A percentile compares a stretch with the other conserved stretches of the same genome.
Conservation (phyloP, 2,797 vertebrate species). For the Allobates femoralis region DNA sequence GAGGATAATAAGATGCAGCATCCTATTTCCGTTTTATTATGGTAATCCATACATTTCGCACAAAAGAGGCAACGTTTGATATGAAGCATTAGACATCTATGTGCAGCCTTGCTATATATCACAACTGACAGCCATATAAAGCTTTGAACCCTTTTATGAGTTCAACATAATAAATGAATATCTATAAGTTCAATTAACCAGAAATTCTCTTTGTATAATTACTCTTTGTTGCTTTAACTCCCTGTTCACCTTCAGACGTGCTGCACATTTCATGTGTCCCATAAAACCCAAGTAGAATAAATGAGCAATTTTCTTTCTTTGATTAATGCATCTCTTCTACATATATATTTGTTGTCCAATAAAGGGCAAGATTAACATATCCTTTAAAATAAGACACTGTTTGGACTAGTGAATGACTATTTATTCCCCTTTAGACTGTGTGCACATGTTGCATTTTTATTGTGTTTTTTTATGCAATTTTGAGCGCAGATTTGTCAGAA, state of each 20-base stretch:
- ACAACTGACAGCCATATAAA: constrained; percentile 29
- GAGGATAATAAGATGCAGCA: background rate
- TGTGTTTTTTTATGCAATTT: too few relatives aligned
- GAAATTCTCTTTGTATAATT: constrained; percentile 31
- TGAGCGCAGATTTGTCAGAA: too few relatives aligned
- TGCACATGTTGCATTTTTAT: too few relatives aligned
- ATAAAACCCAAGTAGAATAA: constrained; percentile 13
- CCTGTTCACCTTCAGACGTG: constrained; percentile 21
- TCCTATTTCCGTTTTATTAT: background rate
- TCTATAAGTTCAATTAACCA: constrained; percentile 43
- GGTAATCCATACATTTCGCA: constrained; percentile 1
- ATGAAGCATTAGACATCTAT: background rate
- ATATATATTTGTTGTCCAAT: background rate
- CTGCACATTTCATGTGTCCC: background rate
- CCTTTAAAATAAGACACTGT: background rate
- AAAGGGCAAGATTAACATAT: background rate
- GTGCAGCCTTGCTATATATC: constrained; percentile 7
- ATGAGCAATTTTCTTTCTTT: background rate
- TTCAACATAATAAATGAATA: constrained; percentile 36
- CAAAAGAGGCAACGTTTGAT: background rate
- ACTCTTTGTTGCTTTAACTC: constrained; percentile 38
- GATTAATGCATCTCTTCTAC: background rate
- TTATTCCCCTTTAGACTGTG: background rate
- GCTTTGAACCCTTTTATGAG: constrained; percentile 37
- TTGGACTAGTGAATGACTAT: background rate